Conservation (phyloP, 2,797 vertebrate genomes). For the Lacerta agilis region DNA sequence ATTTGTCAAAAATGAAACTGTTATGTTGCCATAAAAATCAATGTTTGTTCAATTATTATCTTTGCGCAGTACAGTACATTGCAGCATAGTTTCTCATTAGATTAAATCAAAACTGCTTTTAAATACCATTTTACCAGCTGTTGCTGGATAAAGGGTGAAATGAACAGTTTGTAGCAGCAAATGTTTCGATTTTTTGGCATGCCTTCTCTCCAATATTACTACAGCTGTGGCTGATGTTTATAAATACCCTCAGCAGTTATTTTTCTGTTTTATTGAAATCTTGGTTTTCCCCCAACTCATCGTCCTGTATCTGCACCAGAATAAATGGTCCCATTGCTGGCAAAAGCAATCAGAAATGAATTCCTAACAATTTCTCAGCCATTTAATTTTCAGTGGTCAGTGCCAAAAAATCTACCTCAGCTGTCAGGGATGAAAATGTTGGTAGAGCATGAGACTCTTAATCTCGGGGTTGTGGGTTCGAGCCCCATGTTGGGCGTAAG, state of each 20-base stretch:
- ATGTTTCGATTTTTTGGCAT: constrained; percentile 69
- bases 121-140: constrained; percentile 84
- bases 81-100: constrained; percentile 79
- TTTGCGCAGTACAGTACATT: constrained; percentile 69
- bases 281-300: constrained; percentile 37
- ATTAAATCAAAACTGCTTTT: constrained; percentile 81
- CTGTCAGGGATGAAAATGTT: background rate
- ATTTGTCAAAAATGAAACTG: constrained; percentile 79
- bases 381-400: constrained; percentile 49
- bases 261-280: constrained; percentile 67
- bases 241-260: constrained; percentile 64
- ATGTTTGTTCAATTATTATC: constrained; percentile 83
- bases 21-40: constrained; percentile 82
- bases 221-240: constrained; percentile 70
- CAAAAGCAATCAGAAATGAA: constrained; percentile 40
- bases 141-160: constrained; percentile 75
- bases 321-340: constrained; percentile 29
- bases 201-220: constrained; percentile 69
- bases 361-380: constrained; percentile 33
- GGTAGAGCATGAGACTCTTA: too few relatives aligned
- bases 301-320: constrained; percentile 36
- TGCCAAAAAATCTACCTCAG: constrained; percentile 1
- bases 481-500: too few relatives aligned
- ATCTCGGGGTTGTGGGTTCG: too few relatives aligned
- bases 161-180: constrained; percentile 71